These are phyloP conservation scores for Leptinotarsa undecemlineata DNA, from an alignment of 1,140 invertebrate genomes.

Conservation along the genomic window DNA sequence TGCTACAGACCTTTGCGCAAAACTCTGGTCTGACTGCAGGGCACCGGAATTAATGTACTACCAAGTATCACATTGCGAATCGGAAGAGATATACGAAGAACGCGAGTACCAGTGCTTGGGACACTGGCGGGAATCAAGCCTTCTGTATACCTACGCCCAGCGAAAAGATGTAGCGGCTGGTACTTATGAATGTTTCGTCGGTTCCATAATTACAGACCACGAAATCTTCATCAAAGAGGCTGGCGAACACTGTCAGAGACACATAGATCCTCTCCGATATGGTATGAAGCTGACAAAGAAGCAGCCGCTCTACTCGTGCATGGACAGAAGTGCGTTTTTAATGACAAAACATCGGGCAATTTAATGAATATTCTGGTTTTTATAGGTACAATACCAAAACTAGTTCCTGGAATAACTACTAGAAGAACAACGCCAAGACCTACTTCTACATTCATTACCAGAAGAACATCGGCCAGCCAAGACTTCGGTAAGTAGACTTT, in stretches of 20 bases:
- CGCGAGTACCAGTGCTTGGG: slow-evolving; percentile 72
- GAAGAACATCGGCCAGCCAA: slow-evolving; percentile 23
- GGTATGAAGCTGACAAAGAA: slow-evolving; percentile 66
- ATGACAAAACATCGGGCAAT: background rate
- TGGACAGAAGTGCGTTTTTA: slow-evolving; percentile 28
- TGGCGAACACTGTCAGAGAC: slow-evolving; percentile 69
- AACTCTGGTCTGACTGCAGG: slow-evolving; percentile 71
- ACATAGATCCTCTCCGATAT: slow-evolving; percentile 63
- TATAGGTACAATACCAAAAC: slow-evolving; percentile 24
- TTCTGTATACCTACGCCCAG: slow-evolving; percentile 73
- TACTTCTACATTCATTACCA: slow-evolving; percentile 16
- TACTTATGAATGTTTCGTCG: slow-evolving; percentile 73
- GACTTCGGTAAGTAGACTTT: slow-evolving; percentile 21
- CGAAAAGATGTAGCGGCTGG: slow-evolving; percentile 64
- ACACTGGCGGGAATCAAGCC: slow-evolving; percentile 69
- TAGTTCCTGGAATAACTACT: slow-evolving; percentile 5
- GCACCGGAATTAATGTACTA: slow-evolving; percentile 75
- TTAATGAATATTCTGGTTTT: slow-evolving; percentile 1
- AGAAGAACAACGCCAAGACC: slow-evolving; percentile 5
- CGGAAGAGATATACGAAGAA: slow-evolving; percentile 69
- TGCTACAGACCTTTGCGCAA: slow-evolving; percentile 70
- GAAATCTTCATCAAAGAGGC: slow-evolving; percentile 70
- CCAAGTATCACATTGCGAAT: slow-evolving; percentile 67
- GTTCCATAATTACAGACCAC: slow-evolving; percentile 65
- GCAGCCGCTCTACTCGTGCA: slow-evolving; percentile 37